Percentiles rank a stretch among this genome's conserved stretches.
Conservation (phyloP, 2,888 invertebrate genomes). For the Melanostoma mellinum region DNA sequence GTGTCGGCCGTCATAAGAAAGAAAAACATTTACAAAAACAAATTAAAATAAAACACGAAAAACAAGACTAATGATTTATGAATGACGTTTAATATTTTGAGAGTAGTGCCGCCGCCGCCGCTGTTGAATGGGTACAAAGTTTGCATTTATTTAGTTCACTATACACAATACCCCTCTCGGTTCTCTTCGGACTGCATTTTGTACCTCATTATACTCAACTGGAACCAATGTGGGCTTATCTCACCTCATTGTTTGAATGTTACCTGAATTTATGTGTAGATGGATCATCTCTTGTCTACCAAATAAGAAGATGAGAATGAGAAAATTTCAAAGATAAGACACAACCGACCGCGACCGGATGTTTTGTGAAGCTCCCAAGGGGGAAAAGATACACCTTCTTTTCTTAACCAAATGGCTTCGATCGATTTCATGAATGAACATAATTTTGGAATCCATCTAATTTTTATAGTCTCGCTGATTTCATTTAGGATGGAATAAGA, state of each 20-base stretch:
- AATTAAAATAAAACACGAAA: slow-evolving; percentile 39
- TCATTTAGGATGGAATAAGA: slow-evolving; percentile 18
- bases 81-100: slow-evolving; percentile 67
- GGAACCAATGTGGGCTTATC: slow-evolving; percentile 68
- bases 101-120: slow-evolving; percentile 1
- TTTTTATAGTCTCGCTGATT: background rate
- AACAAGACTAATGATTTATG: slow-evolving; percentile 69
- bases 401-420: background rate
- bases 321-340: slow-evolving; percentile 49
- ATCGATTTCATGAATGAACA: slow-evolving; percentile 69
- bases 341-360: slow-evolving; percentile 68
- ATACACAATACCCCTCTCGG: background rate
- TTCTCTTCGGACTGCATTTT: slow-evolving; percentile 39
- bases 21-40: slow-evolving; percentile 60
- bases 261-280: slow-evolving; percentile 40
- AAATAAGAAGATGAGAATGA: slow-evolving; percentile 54
- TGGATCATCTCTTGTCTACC: slow-evolving; percentile 58
- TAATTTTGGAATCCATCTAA: slow-evolving; percentile 14
- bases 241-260: slow-evolving; percentile 39
- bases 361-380: slow-evolving; percentile 53
- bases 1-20: slow-evolving; percentile 59
- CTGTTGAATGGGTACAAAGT: slow-evolving; percentile 30
- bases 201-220: slow-evolving; percentile 65
- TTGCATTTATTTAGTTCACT: slow-evolving; percentile 40
- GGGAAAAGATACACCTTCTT: slow-evolving; percentile 39